These are phyloP conservation scores for Danio tinwini DNA, from an alignment of 2,797 vertebrate species.

Conservation along the genomic window DNA sequence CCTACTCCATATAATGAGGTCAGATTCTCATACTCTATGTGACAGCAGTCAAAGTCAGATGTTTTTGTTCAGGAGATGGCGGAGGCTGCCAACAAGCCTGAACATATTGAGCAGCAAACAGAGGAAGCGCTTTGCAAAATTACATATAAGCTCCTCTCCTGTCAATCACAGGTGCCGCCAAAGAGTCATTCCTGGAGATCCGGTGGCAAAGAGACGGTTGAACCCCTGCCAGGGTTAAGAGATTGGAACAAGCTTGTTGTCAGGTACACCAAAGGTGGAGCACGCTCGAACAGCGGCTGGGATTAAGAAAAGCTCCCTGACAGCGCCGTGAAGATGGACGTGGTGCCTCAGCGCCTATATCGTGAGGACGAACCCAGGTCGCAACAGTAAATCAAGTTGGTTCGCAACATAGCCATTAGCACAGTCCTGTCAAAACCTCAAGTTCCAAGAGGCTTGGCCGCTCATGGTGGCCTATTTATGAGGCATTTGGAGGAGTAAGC, in stretches of 20 bases:
- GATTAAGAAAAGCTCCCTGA: constrained; percentile 58
- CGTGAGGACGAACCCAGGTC: constrained; percentile 40
- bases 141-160: constrained; percentile 82
- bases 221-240: constrained; percentile 60
- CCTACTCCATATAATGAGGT: constrained; percentile 73
- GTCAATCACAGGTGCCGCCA: constrained; percentile 72
- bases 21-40: constrained; percentile 66
- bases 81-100: constrained; percentile 77
- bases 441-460: constrained; percentile 66
- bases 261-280: constrained; percentile 56
- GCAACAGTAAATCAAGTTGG: constrained; percentile 6
- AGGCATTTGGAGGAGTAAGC: constrained; percentile 65
- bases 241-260: constrained; percentile 66
- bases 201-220: constrained; percentile 61
- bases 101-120: constrained; percentile 75
- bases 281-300: constrained; percentile 59
- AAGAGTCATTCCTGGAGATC: constrained; percentile 70
- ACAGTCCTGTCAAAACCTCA: constrained; percentile 68
- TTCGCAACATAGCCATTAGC: constrained; percentile 66
- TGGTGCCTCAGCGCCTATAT: constrained; percentile 40
- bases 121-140: constrained; percentile 76
- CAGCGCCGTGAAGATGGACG: constrained; percentile 38
- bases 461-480: constrained; percentile 77
- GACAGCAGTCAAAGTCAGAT: constrained; percentile 73
- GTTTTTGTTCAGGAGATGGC: constrained; percentile 75